Evolutionary conservation across 2,797 vertebrate genomes (phyloP), one percentile per base, ranked within the genome.

Genomic region (Scomberomorus guttatus): DNA sequence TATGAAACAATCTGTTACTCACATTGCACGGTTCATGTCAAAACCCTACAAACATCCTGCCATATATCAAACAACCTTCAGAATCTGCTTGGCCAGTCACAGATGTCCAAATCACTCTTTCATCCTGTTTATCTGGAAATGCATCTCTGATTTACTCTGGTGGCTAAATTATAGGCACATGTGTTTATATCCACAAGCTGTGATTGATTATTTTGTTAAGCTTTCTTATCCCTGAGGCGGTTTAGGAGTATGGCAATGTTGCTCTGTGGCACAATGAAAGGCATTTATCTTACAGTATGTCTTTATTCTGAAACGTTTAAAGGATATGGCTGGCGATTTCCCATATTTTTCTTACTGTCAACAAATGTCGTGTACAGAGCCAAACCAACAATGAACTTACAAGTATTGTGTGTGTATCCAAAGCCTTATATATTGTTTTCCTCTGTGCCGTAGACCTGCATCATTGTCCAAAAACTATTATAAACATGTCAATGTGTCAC

Each of bases 121-220:
- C 65, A 56, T 83, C 83, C 88, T 89, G 89, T 92, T 92, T 86
- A 83, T 89, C 82, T 89, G 66, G 55, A 80, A 89, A 82, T 50
- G 57, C 79, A 88, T 85, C 73, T 79, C 75, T 63, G 67, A 84
- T 88, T 85, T 86, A 83, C 82, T 82, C 62, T 59, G 22, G 34
- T 75, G 81, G 74, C 79, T 84, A 79, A 92, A 87, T 86, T 85
- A 86, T 42, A 63, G 77, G 18, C 70, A 60, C 56, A 67, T 54
- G 60, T 83, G 87, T 89, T 89, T 87, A 82, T 72, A 81, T 78
- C 46, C 58, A 34, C 83, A 79, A 80, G 83, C 84, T 90, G 86
- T 74, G 84, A 89, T 84, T 86, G 78, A 87, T 88, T 84, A 65
- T 83, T 84, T 73, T 72, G 69, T 67, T 50, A 18, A 74, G 60